These are phyloP conservation scores for Lichenostomus cassidix DNA, from an alignment of 2,113 vertebrate species.

Conservation along the genomic window DNA sequence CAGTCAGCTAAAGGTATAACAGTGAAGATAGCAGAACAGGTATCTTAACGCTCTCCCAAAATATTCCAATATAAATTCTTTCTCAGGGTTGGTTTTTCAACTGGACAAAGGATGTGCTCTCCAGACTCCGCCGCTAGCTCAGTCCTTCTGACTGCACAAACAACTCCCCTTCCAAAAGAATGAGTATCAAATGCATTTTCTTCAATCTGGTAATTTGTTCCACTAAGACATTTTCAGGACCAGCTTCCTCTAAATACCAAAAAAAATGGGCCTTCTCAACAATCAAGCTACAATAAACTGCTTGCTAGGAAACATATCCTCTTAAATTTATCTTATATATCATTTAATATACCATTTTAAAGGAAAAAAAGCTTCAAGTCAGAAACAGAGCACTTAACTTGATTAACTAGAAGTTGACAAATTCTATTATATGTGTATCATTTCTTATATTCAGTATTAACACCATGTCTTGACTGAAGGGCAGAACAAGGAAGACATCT, in stretches of 20 bases:
- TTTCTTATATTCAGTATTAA: not conserved
- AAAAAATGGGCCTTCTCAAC: not conserved
- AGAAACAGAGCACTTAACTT: not conserved
- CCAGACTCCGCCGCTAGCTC: not conserved
- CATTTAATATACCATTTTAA: not conserved
- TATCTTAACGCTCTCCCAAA: not conserved
- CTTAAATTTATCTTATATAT: not conserved
- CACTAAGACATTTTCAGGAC: not conserved
- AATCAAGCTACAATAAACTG: not conserved
- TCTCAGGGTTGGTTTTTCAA: not conserved
- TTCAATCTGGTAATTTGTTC: not conserved
- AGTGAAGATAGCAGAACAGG: not conserved
- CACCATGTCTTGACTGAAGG: not conserved
- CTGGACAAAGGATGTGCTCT: not conserved
- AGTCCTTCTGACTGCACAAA: not conserved
- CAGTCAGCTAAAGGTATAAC: not conserved
- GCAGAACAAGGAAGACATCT: constrained; percentile 24
- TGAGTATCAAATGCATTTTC: not conserved
- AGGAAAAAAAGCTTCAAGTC: not conserved
- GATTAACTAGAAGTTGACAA: not conserved
- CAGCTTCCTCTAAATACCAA: not conserved
- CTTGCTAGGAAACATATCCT: not conserved
- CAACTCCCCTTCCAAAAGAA: not conserved
- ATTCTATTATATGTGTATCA: not conserved
- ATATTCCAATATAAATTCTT: not conserved